Base-by-base conservation (phyloP, 1,140 invertebrate species). In the Drosophila ohnishii region DNA sequence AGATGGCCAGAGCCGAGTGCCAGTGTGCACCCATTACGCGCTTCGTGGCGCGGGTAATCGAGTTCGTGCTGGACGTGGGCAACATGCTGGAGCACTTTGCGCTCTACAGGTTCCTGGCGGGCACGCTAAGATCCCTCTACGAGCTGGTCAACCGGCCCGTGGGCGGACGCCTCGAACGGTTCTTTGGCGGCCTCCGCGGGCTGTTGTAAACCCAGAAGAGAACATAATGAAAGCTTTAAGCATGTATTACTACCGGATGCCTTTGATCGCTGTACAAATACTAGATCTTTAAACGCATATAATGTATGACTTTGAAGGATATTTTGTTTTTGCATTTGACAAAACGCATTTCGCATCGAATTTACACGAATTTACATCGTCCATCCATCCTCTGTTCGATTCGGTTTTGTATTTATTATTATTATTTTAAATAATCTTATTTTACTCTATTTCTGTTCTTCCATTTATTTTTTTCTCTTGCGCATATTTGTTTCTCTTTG, bases 11-110 rank as follows among this genome's bases (percentile, higher is more conserved):
- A 39, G 57, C 32, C 47, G 77, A 91, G 75, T 92, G 91, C 85
- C 80, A 91, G 63, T 91, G 91, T 80, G 90, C 85, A 64, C 82
- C 89, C 30, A 92, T 92, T 58, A 90, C 88, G 42, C 90, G 90
- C 14, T 92, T 92, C 67, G 69, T 92, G 62, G 90, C 90, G n/a
- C 81, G 87, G 22, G 50, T 80, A 47, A 88, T 92, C 44, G 88
- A 92, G 22, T 92, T 90, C 67, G 60, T 92, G 42, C 51, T 90
- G 58, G 82, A 91, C 63, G 25, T 88, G 34, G 69, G 77, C 65
- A 91, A 91, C 75, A 34, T 91, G 60, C 67, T 91, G 51, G 69
- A 87, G 75, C 74, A 92, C 73, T 91, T 90, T 65, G 60, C 80
- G 42, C 77, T 92, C 51, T 92, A 91, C 71, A 78, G 81, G 37